Percentiles rank a stretch among this genome's conserved stretches.
phyloP scores from a whole-genome alignment of 2,888 invertebrate species.

The Heteropelma amictum region DNA sequence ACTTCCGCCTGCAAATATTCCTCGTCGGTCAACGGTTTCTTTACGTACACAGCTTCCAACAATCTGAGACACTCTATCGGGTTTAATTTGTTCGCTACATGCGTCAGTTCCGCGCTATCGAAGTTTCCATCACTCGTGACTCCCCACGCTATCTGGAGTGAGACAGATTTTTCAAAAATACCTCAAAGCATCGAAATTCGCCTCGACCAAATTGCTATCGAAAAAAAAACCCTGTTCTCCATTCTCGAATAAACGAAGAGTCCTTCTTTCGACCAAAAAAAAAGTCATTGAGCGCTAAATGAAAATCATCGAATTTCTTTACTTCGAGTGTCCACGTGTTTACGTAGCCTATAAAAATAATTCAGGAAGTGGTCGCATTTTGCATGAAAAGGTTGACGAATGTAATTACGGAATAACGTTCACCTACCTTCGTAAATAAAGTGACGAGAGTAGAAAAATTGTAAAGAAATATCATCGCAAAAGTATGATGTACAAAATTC shows the following conservation, averaged over 20 bases:
- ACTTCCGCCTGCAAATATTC: constrained; percentile 15
- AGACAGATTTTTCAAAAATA: neutral
- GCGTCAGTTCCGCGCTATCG: constrained; percentile 56
- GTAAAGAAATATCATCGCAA: constrained; percentile 63
- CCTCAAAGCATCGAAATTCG: neutral
- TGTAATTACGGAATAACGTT: neutral
- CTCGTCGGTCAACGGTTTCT: constrained; percentile 38
- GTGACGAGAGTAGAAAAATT: constrained; percentile 60
- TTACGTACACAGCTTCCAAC: constrained; percentile 55
- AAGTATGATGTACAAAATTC: constrained; percentile 58
- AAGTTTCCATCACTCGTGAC: constrained; percentile 55
- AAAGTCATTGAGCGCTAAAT: neutral
- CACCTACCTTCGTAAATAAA: constrained; percentile 60
- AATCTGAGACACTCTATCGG: constrained; percentile 62
- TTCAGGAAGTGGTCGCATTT: neutral
- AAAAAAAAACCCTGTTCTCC: no score
- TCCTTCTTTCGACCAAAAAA: no score
- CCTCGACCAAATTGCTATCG: neutral
- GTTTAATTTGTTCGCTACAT: constrained; percentile 60
- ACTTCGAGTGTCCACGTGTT: neutral
- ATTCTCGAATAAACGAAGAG: neutral
- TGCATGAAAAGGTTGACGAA: neutral
- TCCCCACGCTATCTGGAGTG: constrained; percentile 49
- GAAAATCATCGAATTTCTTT: neutral
- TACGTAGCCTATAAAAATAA: neutral